Base-by-base conservation (phyloP, 2,797 vertebrate species). In the Alfaro cultratus region DNA sequence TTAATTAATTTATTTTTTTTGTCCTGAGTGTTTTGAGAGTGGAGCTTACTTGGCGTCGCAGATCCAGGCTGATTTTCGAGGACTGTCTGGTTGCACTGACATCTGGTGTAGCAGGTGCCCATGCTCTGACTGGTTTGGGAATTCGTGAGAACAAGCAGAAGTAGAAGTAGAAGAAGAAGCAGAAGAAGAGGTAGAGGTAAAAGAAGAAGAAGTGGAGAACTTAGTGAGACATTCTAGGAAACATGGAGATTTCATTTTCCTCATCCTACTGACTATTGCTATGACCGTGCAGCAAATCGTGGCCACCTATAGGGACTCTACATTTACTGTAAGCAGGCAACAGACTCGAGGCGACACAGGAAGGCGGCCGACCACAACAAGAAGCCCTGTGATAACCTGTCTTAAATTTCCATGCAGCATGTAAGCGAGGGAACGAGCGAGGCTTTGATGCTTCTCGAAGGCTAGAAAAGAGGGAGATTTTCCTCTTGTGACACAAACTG, bases 61-160 rank as follows among this genome's bases (percentile, higher is more conserved):
- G 93, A 85, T 36, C 90, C 79, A 73, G 87, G 23, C 68, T 84
- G 45, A 88, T 92, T 93, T 88, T 91, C 91, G 1, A 90, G 74
- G 12, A 85, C 64, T 7, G 87, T 62, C 23, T 41, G 2, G 57
- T 83, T 89, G 43, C 89, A 86, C 13, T 16, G 73, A 76, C 82
- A 85, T 80, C 88, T 94, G 84, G 84, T 89, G 84, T 90, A 91
- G 76, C 93, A 94, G 77, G 39, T 93, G 43, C 95, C 95, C 95
- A 96, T 96, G 51, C 79, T 80, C 79, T 46, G 21, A 12, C 57
- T 70, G 77, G 60, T 75, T 68, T 78, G 2, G 84, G 60, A 31
- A 26, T 4, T 34, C 73, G 5, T 60, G 62, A 18, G 11, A 10
- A 51, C 49, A 51, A 51, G 21, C 7, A 51, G 49, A 49, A 49